A percentile compares a stretch with the other conserved stretches of the same genome.
These are phyloP conservation scores for Xenopus petersii DNA, from an alignment of 2,797 vertebrate species.

Conservation along the genomic window DNA sequence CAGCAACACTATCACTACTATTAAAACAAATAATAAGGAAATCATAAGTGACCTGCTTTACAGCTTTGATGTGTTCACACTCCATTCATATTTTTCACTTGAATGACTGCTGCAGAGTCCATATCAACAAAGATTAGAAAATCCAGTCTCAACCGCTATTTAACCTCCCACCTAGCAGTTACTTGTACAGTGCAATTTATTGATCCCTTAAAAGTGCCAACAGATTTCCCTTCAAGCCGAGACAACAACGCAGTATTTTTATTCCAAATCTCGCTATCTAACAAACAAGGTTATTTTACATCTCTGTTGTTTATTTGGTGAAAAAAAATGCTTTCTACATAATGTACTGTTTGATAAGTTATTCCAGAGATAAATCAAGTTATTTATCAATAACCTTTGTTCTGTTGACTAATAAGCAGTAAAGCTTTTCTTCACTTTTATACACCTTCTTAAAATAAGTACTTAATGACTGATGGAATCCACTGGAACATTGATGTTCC, in stretches of 20 bases:
- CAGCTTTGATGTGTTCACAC: too few relatives aligned
- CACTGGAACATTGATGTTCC: neutral
- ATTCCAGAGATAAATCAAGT: too few relatives aligned
- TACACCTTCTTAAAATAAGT: neutral
- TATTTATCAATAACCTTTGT: too few relatives aligned
- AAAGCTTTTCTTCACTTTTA: neutral
- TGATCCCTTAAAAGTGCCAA: neutral
- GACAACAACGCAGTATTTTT: neutral
- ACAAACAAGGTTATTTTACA: neutral
- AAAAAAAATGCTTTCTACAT: too few relatives aligned
- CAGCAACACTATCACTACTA: too few relatives aligned
- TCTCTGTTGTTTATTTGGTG: neutral
- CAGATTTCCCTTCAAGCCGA: slow-evolving; percentile 2
- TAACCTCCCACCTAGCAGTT: slow-evolving; percentile 11
- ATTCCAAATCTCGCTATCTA: neutral
- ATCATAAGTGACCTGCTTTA: too few relatives aligned
- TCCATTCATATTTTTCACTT: too few relatives aligned
- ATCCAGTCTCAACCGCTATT: neutral
- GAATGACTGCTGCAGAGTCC: too few relatives aligned
- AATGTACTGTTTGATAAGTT: too few relatives aligned
- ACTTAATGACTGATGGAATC: slow-evolving; percentile 1
- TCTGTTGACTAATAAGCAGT: too few relatives aligned
- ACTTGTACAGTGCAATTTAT: slow-evolving; percentile 18
- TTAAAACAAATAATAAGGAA: too few relatives aligned
- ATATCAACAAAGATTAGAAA: too few relatives aligned